Evolutionary conservation across 2,888 invertebrate genomes (phyloP).

Genomic region (Sepioteuthis lessoniana): DNA sequence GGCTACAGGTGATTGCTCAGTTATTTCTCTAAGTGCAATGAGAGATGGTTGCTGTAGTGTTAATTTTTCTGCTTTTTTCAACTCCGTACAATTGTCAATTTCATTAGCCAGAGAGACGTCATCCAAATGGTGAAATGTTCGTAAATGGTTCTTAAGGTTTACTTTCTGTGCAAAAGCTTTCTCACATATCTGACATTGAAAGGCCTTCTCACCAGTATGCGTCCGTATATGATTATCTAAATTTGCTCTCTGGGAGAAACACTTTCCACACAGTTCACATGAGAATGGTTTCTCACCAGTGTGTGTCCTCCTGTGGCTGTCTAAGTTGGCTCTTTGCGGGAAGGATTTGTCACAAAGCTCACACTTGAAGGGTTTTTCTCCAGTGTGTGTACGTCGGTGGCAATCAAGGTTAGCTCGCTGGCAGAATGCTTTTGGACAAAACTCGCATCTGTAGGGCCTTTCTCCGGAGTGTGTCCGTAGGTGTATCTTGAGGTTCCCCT

Average conservation of each 20-base stretch:
- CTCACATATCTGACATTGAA: constrained; percentile 12
- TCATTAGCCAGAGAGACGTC: too few species aligned
- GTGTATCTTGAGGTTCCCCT: constrained; percentile 40
- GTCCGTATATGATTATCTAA: constrained; percentile 37
- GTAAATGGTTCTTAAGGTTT: constrained; percentile 39
- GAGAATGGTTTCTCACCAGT: constrained; percentile 98
- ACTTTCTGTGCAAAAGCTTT: constrained; percentile 16
- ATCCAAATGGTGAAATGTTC: constrained; percentile 36
- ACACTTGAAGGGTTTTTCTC: constrained; percentile 97
- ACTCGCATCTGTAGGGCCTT: constrained; percentile 97
- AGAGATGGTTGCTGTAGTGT: neutral
- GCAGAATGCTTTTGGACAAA: constrained; percentile 96
- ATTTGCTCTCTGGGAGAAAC: constrained; percentile 41
- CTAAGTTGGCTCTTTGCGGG: constrained; percentile 96
- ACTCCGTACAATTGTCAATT: neutral
- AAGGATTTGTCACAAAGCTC: constrained; percentile 98
- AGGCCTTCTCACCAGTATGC: constrained; percentile 2
- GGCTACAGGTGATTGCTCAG: too few species aligned
- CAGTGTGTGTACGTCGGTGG: constrained; percentile 99
- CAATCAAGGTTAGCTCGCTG: constrained; percentile 97
- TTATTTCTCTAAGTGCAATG: neutral
- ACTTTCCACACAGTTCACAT: constrained; percentile 92
- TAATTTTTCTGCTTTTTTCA: neutral
- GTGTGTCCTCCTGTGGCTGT: constrained; percentile 95
- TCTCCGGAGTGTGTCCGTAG: constrained; percentile 77